These are phyloP conservation scores for Octodon degus DNA, from an alignment of 2,113 vertebrate species.

Conservation along the genomic window DNA sequence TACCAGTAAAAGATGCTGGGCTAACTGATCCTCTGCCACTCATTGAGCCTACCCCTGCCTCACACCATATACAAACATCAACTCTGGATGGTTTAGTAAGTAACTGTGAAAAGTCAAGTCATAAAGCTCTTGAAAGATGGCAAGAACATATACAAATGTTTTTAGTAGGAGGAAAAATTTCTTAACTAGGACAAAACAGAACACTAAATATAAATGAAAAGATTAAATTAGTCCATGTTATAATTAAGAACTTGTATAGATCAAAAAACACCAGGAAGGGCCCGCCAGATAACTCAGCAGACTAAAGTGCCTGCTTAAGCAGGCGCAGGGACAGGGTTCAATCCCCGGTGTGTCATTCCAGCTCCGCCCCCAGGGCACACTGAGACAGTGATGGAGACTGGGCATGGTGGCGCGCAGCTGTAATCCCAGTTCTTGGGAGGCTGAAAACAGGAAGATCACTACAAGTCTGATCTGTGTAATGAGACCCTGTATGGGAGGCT, in stretches of 20 bases:
- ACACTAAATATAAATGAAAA: neutral
- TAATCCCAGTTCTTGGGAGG: too few relatives aligned
- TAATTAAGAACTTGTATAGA: slow-evolving; percentile 10
- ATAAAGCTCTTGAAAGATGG: neutral
- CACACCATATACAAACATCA: neutral
- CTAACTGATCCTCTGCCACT: neutral
- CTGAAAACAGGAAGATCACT: too few relatives aligned
- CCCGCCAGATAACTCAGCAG: too few relatives aligned
- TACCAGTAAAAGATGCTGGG: neutral
- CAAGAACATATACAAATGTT: neutral
- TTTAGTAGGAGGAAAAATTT: neutral
- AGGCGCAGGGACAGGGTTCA: too few relatives aligned
- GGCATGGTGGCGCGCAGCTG: too few relatives aligned
- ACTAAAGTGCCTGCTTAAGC: too few relatives aligned
- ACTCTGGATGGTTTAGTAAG: neutral
- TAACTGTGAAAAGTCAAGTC: slow-evolving; percentile 8
- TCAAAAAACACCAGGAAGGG: neutral
- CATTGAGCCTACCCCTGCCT: neutral
- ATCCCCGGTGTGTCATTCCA: too few relatives aligned
- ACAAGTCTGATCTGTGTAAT: too few relatives aligned
- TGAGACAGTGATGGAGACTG: too few relatives aligned
- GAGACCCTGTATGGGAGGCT: too few relatives aligned
- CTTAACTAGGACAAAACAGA: slow-evolving; percentile 13
- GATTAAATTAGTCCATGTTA: neutral
- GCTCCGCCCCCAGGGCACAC: too few relatives aligned